phyloP scores from a whole-genome alignment of 2,888 invertebrate species.

The Epinotia demarniana region DNA sequence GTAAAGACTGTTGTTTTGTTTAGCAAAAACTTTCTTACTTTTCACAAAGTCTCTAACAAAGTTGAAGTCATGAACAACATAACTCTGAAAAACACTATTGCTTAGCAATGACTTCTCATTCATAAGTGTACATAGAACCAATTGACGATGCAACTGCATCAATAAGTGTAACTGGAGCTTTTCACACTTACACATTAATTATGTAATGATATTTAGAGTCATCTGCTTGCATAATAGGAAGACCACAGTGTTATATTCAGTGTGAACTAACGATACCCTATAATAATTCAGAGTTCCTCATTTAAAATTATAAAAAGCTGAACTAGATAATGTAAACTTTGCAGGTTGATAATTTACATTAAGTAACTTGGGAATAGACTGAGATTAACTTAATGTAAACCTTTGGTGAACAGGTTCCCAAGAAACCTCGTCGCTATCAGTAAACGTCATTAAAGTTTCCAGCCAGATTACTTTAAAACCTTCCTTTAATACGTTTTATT shows the following conservation, averaged over 20 bases:
- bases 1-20: neutral
- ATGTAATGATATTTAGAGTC: slow-evolving; percentile 46
- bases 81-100: neutral
- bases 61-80: neutral
- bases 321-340: neutral
- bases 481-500: slow-evolving; percentile 67
- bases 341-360: neutral
- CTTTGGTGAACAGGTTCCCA: slow-evolving; percentile 9
- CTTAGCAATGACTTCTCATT: slow-evolving; percentile 10
- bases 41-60: neutral
- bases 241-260: slow-evolving; percentile 78
- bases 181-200: slow-evolving; percentile 38
- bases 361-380: neutral
- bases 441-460: slow-evolving; percentile 54
- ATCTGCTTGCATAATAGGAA: slow-evolving; percentile 68
- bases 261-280: slow-evolving; percentile 64
- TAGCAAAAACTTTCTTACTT: neutral
- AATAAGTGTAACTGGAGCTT: slow-evolving; percentile 37
- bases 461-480: slow-evolving; percentile 56
- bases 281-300: slow-evolving; percentile 46
- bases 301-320: slow-evolving; percentile 1
- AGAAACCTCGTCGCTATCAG: slow-evolving; percentile 13
- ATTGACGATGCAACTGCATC: slow-evolving; percentile 21
- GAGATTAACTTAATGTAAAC: slow-evolving; percentile 1
- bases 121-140: slow-evolving; percentile 6